Evolutionary conservation across 2,888 invertebrate species (phyloP).

Genomic region (Ophioninae sp.): DNA sequence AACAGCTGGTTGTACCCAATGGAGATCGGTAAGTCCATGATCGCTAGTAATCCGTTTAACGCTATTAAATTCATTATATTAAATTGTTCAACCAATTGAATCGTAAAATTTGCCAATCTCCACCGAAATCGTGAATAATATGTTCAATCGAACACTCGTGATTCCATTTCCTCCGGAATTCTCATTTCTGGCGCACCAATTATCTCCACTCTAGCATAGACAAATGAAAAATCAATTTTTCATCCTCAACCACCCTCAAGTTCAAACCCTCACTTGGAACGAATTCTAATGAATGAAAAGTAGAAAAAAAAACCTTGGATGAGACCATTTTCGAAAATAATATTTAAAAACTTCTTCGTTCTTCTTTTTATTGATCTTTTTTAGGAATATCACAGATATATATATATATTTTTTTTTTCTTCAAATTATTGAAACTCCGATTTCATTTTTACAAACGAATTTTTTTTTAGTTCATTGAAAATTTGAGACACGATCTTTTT

Average conservation of each 20-base stretch:
- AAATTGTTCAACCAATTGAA: background rate
- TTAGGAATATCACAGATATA: no score
- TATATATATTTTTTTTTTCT: no score
- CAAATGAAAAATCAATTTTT: background rate
- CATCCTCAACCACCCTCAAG: background rate
- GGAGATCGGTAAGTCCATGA: conserved; percentile 89
- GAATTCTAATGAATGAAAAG: background rate
- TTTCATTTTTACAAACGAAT: no score
- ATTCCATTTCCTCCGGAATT: background rate
- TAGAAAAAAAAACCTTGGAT: background rate
- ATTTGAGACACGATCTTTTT: no score
- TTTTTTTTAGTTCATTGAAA: no score
- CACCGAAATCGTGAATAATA: background rate
- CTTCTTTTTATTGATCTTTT: background rate
- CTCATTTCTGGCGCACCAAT: background rate
- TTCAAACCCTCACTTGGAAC: background rate
- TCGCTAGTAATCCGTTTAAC: background rate
- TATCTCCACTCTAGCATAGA: background rate
- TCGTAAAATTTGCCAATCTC: background rate
- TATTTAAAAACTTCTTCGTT: background rate
- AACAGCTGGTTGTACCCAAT: conserved; percentile 99
- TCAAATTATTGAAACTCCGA: no score
- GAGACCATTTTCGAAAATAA: no score
- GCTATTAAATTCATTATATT: background rate
- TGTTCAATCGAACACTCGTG: background rate